These are phyloP conservation scores for Alligator sinensis DNA, from an alignment of 2,113 vertebrate genomes.

Conservation along the genomic window DNA sequence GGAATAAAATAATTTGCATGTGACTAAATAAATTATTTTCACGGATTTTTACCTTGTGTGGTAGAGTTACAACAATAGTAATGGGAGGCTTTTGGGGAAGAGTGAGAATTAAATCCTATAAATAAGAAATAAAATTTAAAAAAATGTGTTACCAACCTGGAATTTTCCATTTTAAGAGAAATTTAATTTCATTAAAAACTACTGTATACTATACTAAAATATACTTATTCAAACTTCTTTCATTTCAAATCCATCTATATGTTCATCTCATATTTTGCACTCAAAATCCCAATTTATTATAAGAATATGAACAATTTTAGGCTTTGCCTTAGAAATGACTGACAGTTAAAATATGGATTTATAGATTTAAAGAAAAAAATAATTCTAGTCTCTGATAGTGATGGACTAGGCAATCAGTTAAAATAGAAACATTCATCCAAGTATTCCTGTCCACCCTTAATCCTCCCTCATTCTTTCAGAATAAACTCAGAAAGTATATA, in stretches of 20 bases:
- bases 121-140: slow-evolving; percentile 24
- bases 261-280: background rate
- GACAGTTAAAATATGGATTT: background rate
- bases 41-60: background rate
- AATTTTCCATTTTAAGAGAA: background rate
- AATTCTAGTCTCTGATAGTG: background rate
- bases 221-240: background rate
- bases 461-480: background rate
- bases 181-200: background rate
- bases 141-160: background rate
- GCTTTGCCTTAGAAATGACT: background rate
- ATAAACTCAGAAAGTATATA: background rate
- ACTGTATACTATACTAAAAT: background rate
- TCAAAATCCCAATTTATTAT: background rate
- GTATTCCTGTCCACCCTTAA: background rate
- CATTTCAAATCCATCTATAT: background rate
- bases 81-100: no score
- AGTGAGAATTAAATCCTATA: background rate
- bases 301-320: background rate
- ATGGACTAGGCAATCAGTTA: background rate
- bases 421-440: background rate
- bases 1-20: background rate
- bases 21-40: background rate
- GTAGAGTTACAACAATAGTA: background rate
- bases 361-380: background rate